These are phyloP conservation scores for Pedetes capensis DNA, from an alignment of 2,113 vertebrate species.

Conservation along the genomic window DNA sequence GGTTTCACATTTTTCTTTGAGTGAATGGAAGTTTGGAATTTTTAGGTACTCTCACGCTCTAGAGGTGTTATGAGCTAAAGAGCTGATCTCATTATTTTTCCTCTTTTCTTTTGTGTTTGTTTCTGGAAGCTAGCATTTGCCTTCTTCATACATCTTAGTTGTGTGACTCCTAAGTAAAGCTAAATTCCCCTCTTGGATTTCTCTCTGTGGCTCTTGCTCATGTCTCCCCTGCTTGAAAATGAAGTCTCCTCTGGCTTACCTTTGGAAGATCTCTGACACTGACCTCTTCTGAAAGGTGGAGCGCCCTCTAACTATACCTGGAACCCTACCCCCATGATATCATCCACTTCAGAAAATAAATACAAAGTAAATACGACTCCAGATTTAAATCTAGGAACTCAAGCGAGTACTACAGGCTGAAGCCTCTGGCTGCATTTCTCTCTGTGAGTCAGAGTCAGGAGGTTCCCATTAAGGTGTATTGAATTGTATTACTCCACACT, in stretches of 20 bases:
- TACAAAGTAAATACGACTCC: conserved; percentile 42
- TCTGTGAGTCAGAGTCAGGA: conserved; percentile 68
- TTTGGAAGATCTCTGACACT: background rate
- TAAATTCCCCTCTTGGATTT: background rate
- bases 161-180: conserved; percentile 3
- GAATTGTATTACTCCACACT: conserved; percentile 59
- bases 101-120: background rate
- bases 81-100: background rate
- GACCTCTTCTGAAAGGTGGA: conserved; percentile 16
- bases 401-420: conserved; percentile 38
- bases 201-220: background rate
- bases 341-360: conserved; percentile 56
- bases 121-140: background rate
- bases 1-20: conserved; percentile 24
- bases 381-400: conserved; percentile 50
- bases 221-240: conserved; percentile 36
- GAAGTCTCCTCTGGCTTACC: background rate
- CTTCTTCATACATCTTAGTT: background rate
- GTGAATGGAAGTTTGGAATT: background rate
- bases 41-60: background rate
- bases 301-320: background rate
- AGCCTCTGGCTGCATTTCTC: conserved; percentile 66
- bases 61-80: background rate
- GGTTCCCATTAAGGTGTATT: conserved; percentile 77
- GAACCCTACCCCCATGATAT: conserved; percentile 13